Evolutionary conservation across 2,797 vertebrate species (phyloP).

Genomic region (Cyclura pinguis): DNA sequence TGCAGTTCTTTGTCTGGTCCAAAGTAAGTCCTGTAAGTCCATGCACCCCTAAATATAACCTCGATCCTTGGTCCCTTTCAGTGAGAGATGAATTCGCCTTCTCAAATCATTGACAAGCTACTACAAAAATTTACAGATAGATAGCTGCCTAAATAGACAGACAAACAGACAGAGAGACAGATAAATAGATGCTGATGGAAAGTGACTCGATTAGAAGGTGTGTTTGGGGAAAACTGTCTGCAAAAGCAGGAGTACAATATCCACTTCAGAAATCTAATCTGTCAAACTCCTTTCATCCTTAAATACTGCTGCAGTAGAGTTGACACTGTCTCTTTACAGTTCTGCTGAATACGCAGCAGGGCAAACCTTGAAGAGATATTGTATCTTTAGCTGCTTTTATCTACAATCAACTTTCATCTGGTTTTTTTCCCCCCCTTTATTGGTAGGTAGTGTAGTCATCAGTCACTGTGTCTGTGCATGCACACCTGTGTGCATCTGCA

Average conservation of each 20-base stretch:
- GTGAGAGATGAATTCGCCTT: too few relatives aligned
- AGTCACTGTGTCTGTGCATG: background rate
- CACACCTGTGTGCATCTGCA: too few relatives aligned
- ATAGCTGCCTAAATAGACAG: too few relatives aligned
- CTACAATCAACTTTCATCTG: too few relatives aligned
- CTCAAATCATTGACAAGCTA: too few relatives aligned
- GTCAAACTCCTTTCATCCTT: background rate
- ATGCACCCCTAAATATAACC: too few relatives aligned
- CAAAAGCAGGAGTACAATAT: background rate
- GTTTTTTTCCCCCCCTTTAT: too few relatives aligned
- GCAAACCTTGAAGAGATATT: background rate
- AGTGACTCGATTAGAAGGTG: background rate
- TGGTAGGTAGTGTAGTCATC: background rate
- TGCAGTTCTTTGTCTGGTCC: too few relatives aligned
- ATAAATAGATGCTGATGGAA: background rate
- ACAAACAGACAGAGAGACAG: too few relatives aligned
- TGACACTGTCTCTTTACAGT: background rate
- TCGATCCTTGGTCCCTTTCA: too few relatives aligned
- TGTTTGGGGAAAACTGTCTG: background rate
- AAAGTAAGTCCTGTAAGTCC: too few relatives aligned
- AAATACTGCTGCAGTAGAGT: background rate
- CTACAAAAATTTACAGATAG: too few relatives aligned
- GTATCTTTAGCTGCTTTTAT: background rate
- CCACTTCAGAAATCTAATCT: background rate
- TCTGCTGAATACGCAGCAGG: background rate